A percentile compares a stretch with the other conserved stretches of the same genome.
Evolutionary conservation across 2,113 vertebrate genomes (phyloP).

Genomic region (Pedionomus torquatus): DNA sequence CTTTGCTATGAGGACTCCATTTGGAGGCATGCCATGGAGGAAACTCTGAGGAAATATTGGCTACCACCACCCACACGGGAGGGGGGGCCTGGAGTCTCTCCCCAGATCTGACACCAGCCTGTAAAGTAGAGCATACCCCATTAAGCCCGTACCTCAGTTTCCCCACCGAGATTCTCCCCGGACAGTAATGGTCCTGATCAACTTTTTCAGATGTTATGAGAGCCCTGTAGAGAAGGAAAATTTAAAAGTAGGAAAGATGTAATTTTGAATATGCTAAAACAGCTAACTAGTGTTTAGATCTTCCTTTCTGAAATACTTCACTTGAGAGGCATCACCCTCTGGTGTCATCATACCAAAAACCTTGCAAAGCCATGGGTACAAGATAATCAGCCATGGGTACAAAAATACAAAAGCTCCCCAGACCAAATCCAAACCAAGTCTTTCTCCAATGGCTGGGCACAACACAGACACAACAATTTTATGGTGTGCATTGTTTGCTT

Average conservation of each 20-base stretch:
- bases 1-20: constrained; percentile 9
- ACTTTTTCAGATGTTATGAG: not conserved
- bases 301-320: not conserved
- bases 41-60: constrained; percentile 33
- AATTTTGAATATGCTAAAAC: not conserved
- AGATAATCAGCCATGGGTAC: not conserved
- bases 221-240: not conserved
- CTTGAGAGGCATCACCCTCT: not conserved
- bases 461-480: not conserved
- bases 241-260: not conserved
- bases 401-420: not conserved
- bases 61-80: not conserved
- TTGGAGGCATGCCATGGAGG: constrained; percentile 22
- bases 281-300: not conserved
- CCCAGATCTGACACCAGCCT: not conserved
- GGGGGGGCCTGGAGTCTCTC: not conserved
- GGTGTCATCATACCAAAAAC: not conserved
- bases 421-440: not conserved
- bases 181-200: not conserved
- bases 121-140: not conserved
- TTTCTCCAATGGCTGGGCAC: not conserved
- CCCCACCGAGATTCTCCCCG: not conserved
- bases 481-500: not conserved
- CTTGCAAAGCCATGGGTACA: not conserved
- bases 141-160: not conserved